Percentiles rank a stretch among this genome's conserved stretches.
Evolutionary conservation across 2,113 vertebrate genomes (phyloP).

Genomic region (Pelodiscus sinensis): DNA sequence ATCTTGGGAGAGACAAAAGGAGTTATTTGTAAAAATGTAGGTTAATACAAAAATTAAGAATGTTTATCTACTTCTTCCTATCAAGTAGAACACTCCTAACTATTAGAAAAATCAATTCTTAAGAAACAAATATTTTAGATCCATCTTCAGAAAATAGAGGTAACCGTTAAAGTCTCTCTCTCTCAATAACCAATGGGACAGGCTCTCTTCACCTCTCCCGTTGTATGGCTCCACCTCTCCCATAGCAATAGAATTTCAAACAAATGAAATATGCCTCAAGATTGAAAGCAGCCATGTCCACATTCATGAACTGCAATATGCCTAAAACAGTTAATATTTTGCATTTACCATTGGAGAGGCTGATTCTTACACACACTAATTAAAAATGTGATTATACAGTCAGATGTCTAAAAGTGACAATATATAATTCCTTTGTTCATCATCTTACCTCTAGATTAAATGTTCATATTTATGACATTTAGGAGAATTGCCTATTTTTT

Average conservation of each 20-base stretch:
- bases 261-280: not conserved
- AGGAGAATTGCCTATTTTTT: not conserved
- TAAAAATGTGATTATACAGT: not conserved
- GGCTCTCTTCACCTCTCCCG: not conserved
- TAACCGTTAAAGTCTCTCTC: not conserved
- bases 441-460: not conserved
- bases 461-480: not conserved
- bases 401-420: not conserved
- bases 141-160: not conserved
- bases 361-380: not conserved
- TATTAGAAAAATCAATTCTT: slow-evolving; percentile 16
- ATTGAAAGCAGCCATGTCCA: not conserved
- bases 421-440: not conserved
- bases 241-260: not conserved
- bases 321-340: not conserved
- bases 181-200: not conserved
- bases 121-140: not conserved
- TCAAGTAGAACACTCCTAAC: not conserved
- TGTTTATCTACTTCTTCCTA: not conserved
- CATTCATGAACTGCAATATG: not conserved
- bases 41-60: not conserved
- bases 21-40: not conserved
- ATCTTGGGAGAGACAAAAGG: not conserved
- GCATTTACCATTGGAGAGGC: not conserved
- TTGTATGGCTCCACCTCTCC: not conserved